These are phyloP conservation scores for Rhinoderma darwinii DNA, from an alignment of 2,113 vertebrate species.

Conservation along the genomic window DNA sequence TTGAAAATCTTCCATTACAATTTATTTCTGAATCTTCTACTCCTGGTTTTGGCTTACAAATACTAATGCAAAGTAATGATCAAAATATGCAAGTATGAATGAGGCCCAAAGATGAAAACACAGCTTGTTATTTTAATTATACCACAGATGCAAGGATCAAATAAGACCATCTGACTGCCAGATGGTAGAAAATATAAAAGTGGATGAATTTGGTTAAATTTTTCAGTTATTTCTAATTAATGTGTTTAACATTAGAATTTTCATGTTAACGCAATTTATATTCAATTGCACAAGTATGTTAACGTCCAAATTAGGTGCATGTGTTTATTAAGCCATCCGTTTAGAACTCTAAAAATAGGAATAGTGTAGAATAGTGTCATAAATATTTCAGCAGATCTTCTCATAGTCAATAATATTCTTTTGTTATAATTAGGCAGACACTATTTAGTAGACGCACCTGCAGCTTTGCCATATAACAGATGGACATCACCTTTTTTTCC, in stretches of 20 bases:
- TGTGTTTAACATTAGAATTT: constrained; percentile 8
- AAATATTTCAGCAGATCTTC: not conserved
- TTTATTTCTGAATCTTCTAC: too few species aligned
- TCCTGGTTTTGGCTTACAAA: too few species aligned
- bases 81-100: too few species aligned
- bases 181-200: constrained; percentile 48
- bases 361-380: not conserved
- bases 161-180: constrained; percentile 53
- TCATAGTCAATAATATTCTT: not conserved
- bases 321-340: not conserved
- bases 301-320: not conserved
- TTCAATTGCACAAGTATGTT: not conserved
- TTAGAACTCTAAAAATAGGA: not conserved
- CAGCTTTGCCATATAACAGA: too few species aligned
- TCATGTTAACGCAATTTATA: not conserved
- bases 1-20: too few species aligned
- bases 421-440: not conserved
- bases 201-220: not conserved
- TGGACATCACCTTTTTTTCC: too few species aligned
- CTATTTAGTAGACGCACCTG: not conserved
- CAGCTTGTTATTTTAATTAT: constrained; percentile 36
- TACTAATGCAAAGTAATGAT: too few species aligned
- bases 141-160: constrained; percentile 36
- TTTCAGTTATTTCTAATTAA: constrained; percentile 32
- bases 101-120: constrained; percentile 28